Evolutionary conservation across 2,113 vertebrate species (phyloP), one percentile per base, ranked within the genome.

Genomic region (Microcebus jonahi): DNA sequence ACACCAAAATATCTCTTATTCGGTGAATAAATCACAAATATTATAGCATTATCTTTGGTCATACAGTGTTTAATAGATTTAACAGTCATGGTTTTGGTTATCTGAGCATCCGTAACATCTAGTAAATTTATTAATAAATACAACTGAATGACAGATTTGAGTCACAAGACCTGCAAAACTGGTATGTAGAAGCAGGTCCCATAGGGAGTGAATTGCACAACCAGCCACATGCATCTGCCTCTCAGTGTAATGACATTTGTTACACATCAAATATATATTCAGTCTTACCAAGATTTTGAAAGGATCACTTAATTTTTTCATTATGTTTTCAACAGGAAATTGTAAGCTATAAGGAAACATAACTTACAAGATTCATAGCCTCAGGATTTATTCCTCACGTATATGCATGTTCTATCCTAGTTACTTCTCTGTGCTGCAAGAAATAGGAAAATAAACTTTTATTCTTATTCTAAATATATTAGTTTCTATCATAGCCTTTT

Each of bases 381-480:
- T 87, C 53, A 96, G 25, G 36, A 84, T 90, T 90, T 90, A 34
- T 53, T 91, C 31, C 18, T 92, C 55, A 67, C 25, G 67, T 88
- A 29, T 65, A 68, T 81, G 83, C 57, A 73, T 96, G 50, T 92
- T 91, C 65, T 88, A 61, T 50, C 21, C 61, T 88, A 68, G 53
- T 96, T 93, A 95, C 21, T 92, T 96, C 36, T 96, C 29, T 63
- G 25, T 94, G 29, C 67, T 92, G 7, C 34, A 94, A 70, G 27
- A 90, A 90, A 95, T 68, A 82, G 59, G 45, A 93, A 96, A 93
- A 85, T 89, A 88, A 84, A 90, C n/a, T 96, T 97, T 81, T 90
- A 91, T 94, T 96, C 59, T 96, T 97, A 96, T 65, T 93, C 87
- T 86, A 89, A 95, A 91, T 93, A 73, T 79, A 71, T 76, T 96